These are phyloP conservation scores for Hemibagrus wyckioides DNA, from an alignment of 2,113 vertebrate species.

Conservation along the genomic window DNA sequence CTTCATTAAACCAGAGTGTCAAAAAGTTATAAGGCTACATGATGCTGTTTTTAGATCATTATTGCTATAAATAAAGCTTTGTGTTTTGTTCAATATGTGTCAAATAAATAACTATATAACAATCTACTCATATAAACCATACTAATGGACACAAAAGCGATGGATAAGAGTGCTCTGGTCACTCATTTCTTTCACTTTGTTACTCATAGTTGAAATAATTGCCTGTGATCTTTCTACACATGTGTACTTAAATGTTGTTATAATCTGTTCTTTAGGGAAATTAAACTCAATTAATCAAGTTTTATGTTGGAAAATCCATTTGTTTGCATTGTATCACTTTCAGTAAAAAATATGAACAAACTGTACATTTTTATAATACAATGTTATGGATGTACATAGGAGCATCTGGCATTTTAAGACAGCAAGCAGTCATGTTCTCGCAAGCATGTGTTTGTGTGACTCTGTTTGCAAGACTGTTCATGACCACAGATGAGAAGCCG, in stretches of 20 bases:
- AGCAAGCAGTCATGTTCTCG: not conserved
- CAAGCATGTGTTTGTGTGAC: not conserved
- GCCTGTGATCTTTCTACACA: not conserved
- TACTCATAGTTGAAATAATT: not conserved
- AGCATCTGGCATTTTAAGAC: not conserved
- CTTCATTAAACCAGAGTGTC: not conserved
- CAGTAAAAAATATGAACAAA: not conserved
- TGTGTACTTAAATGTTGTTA: not conserved
- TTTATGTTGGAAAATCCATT: not conserved
- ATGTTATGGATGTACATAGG: not conserved
- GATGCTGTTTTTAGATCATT: not conserved
- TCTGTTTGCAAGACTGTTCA: slow-evolving; percentile 5
- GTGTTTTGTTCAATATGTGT: not conserved
- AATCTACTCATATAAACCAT: too few species aligned
- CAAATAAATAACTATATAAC: too few species aligned
- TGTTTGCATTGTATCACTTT: not conserved
- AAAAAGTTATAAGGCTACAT: not conserved
- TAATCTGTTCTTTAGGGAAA: not conserved
- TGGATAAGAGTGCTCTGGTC: not conserved
- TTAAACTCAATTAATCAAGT: not conserved
- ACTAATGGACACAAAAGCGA: too few species aligned
- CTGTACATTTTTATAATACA: not conserved
- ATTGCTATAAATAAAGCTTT: not conserved
- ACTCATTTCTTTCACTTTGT: not conserved
- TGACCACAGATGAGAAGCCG: slow-evolving; percentile 15